Conservation (phyloP, 2,113 vertebrate genomes). For the Rousettus leschenaultii region DNA sequence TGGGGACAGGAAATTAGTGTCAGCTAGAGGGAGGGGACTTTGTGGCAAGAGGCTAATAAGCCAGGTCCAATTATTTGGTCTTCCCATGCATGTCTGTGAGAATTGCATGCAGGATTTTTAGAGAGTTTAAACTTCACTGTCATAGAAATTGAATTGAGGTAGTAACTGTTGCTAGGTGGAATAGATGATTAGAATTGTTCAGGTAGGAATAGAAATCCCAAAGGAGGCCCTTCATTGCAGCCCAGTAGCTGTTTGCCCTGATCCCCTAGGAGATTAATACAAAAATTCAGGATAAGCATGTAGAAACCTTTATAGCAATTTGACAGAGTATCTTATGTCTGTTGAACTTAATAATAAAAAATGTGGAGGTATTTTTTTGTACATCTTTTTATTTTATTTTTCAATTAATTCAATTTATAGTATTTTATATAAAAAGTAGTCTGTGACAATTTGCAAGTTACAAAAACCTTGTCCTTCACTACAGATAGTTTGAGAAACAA, state of each 20-base stretch:
- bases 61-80: background rate
- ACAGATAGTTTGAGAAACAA: background rate
- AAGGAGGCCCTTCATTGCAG: background rate
- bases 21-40: constrained; percentile 25
- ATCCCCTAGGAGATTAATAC: background rate
- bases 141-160: background rate
- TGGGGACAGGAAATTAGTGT: constrained; percentile 49
- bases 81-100: background rate
- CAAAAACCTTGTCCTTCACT: background rate
- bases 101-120: constrained; percentile 51
- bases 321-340: background rate
- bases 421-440: background rate
- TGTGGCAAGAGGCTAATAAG: constrained; percentile 36
- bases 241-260: background rate
- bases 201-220: background rate
- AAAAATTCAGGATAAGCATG: constrained; percentile 22
- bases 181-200: constrained; percentile 15
- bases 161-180: background rate
- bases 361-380: background rate
- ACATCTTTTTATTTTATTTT: background rate
- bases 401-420: background rate
- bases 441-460: background rate
- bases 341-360: background rate
- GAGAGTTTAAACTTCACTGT: constrained; percentile 15
- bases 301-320: background rate